Base-by-base conservation (phyloP, 2,113 vertebrate genomes). In the Chaenocephalus aceratus region DNA sequence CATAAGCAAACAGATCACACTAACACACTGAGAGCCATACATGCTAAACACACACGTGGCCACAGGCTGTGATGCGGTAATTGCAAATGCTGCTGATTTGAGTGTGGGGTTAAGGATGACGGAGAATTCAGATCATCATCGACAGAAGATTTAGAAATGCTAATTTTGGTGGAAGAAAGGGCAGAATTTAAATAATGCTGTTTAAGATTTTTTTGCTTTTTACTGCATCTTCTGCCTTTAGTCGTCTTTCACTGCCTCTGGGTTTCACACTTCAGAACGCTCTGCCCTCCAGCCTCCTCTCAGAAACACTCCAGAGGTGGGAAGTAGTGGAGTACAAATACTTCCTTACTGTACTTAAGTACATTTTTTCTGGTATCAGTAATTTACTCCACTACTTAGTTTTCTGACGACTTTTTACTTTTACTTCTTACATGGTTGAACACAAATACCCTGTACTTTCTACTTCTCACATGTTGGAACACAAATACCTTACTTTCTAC, bases 1-100 rank as follows among this genome's bases (percentile, higher is more conserved):
- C 84, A 88, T 79, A 80, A 88, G 88, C 75, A 91, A 85, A 82
- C 80, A 83, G 67, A 88, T 74, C 73, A 77, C 78, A 69, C 72
- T 76, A 34, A 73, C 71, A 74, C 18, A 77, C 21, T n/a, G 15
- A 70, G 54, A 67, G 26, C 74, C 54, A 72, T 54, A 82, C 80
- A 82, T 46, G 56, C 65, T 52, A 56, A 79, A 72, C 72, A 72
- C 76, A 79, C 46, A 68, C 72, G 13, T 13, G n/a, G 13, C 21
- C 36, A 67, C 46, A 16, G 21, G 23, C 56, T 74, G 69, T 67
- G 10, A 72, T 60, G 75, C 18, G 7, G 53, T 63, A 57, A 84
- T 52, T 75, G 45, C 60, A 80, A 72, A 73, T 57, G 59, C 81
- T 80, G 57, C 58, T 72, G 73, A 86, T 82, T 48, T 66, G 5